Conservation (phyloP, 2,888 invertebrate genomes). For the Conchocele bisecta region DNA sequence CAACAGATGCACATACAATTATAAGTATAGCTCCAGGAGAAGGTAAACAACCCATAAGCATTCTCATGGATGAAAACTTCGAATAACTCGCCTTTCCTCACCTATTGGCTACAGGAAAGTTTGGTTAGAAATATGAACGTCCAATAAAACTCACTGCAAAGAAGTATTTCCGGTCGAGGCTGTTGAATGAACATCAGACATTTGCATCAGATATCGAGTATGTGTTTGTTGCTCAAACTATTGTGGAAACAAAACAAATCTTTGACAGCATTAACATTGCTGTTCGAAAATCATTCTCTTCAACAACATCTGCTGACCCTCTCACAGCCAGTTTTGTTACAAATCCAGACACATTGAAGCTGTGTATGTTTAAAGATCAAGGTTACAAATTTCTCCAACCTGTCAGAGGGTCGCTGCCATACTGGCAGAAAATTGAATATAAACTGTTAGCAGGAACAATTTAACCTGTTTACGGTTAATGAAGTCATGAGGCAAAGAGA, state of each 20-base stretch:
- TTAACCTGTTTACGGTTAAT: neutral
- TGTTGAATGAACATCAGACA: constrained; percentile 5
- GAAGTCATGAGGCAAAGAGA: neutral
- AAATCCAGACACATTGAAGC: constrained; percentile 11
- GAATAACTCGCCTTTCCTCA: too few relatives aligned
- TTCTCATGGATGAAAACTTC: constrained; percentile 24
- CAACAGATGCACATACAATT: constrained; percentile 7
- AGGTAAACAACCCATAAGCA: constrained; percentile 9
- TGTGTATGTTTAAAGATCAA: too few relatives aligned
- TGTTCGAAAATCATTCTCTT: constrained; percentile 6
- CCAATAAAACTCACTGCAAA: constrained; percentile 17
- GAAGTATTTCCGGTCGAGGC: constrained; percentile 24
- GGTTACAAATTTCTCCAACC: too few relatives aligned
- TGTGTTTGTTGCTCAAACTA: constrained; percentile 23
- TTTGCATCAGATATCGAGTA: constrained; percentile 34
- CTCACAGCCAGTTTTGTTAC: constrained; percentile 11
- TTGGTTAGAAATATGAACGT: constrained; percentile 20
- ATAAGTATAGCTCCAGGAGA: constrained; percentile 19
- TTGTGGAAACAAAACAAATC: constrained; percentile 24
- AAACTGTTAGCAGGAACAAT: too few relatives aligned
- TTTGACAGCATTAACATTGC: constrained; percentile 16
- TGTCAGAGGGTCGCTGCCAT: too few relatives aligned
- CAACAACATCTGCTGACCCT: neutral
- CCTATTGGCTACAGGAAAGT: constrained; percentile 33
- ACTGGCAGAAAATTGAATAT: too few relatives aligned